phyloP scores from a whole-genome alignment of 2,113 vertebrate genomes.

The Bostrychus sinensis region DNA sequence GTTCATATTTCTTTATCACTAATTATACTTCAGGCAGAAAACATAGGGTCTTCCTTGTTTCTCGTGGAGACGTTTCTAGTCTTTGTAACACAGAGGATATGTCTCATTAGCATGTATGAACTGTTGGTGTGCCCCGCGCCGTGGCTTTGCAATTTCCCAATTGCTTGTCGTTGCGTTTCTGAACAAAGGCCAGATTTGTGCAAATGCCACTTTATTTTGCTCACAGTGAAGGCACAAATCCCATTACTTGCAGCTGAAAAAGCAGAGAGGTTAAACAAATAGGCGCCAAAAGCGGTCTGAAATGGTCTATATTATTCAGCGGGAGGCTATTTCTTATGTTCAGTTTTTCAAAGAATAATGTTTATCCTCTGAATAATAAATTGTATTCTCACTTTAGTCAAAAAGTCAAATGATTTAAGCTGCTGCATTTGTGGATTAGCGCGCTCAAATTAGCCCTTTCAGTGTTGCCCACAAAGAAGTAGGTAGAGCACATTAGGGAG shows the following conservation, averaged over 20 bases:
- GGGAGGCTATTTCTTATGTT: slow-evolving; percentile 63
- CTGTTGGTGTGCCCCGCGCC: slow-evolving; percentile 53
- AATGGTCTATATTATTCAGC: slow-evolving; percentile 69
- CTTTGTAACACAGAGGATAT: slow-evolving; percentile 36
- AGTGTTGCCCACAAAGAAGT: slow-evolving; percentile 52
- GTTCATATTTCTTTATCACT: background rate
- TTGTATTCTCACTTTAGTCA: slow-evolving; percentile 63
- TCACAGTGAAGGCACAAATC: slow-evolving; percentile 75
- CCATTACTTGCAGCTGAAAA: slow-evolving; percentile 77
- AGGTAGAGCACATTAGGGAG: slow-evolving; percentile 47
- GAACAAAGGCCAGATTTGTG: slow-evolving; percentile 82
- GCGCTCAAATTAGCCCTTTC: slow-evolving; percentile 63
- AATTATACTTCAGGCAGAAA: background rate
- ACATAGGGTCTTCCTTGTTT: background rate
- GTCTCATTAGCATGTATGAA: slow-evolving; percentile 67
- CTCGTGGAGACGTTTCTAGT: slow-evolving; percentile 25
- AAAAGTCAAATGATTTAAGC: slow-evolving; percentile 67
- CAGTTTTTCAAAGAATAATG: slow-evolving; percentile 73
- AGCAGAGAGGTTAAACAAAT: slow-evolving; percentile 78
- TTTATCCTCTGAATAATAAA: slow-evolving; percentile 77
- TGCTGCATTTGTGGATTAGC: slow-evolving; percentile 65
- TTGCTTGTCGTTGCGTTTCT: slow-evolving; percentile 72
- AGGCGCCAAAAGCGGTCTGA: slow-evolving; percentile 56
- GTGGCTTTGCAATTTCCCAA: slow-evolving; percentile 65
- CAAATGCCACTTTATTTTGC: slow-evolving; percentile 79